Percentiles rank a stretch among this genome's conserved stretches.
Evolutionary conservation across 2,113 vertebrate genomes (phyloP).

Genomic region (Bubalus kerabau): DNA sequence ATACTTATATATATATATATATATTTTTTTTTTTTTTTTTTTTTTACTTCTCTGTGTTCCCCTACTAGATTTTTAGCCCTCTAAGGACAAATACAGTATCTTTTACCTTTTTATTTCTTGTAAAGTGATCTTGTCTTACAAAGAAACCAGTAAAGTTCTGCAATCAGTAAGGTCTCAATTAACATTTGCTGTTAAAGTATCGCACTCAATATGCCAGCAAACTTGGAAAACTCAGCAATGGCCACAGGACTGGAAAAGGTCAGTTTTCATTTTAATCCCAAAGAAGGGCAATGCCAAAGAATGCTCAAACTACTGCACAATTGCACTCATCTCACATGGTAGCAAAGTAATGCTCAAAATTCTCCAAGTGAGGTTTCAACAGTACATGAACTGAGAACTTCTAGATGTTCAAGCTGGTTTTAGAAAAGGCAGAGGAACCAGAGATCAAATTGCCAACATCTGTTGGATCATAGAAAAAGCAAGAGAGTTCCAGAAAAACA

Average conservation of each 20-base stretch:
- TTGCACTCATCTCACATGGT: not conserved
- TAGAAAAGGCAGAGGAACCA: not conserved
- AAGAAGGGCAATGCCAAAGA: not conserved
- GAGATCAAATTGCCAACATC: not conserved
- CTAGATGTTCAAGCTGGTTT: not conserved
- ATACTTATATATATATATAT: not conserved
- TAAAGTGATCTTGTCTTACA: conserved; percentile 14
- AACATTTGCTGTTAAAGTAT: not conserved
- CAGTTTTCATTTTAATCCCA: not conserved
- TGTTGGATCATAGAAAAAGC: not conserved
- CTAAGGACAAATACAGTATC: not conserved
- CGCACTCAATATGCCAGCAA: not conserved
- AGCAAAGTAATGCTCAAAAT: not conserved
- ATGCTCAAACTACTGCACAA: not conserved
- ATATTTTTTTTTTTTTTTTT: not conserved
- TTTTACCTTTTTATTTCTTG: conserved; percentile 6
- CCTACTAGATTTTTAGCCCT: not conserved
- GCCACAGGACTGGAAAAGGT: not conserved
- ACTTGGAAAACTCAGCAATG: not conserved
- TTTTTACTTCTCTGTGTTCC: not conserved
- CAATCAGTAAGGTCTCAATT: not conserved
- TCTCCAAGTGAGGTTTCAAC: not conserved
- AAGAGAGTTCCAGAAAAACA: not conserved
- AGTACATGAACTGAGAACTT: not conserved
- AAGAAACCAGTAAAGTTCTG: not conserved